Conservation (phyloP, 2,888 invertebrate genomes). For the Dusona sp. region DNA sequence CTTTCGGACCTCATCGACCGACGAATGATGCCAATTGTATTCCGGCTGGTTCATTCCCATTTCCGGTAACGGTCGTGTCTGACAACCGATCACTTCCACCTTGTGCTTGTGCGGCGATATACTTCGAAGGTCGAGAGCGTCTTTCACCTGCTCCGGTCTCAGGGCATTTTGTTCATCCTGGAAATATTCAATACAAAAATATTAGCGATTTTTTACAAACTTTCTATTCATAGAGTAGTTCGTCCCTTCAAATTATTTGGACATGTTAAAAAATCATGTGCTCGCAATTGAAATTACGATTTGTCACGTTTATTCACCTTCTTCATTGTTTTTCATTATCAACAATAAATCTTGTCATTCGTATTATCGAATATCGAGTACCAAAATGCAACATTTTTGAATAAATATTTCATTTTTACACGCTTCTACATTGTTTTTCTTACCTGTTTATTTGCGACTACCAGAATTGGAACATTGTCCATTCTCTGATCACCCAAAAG, state of each 20-base stretch:
- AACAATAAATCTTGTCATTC: not conserved
- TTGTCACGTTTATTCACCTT: not conserved
- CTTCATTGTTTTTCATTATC: not conserved
- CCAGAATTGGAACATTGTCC: slow-evolving; percentile 82
- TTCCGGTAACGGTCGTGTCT: slow-evolving; percentile 77
- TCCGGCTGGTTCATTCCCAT: slow-evolving; percentile 64
- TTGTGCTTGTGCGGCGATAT: slow-evolving; percentile 82
- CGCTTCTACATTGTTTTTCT: slow-evolving; percentile 6
- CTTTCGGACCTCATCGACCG: slow-evolving; percentile 77
- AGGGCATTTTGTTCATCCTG: slow-evolving; percentile 81
- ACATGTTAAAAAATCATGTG: too few relatives aligned
- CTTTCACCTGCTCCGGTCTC: slow-evolving; percentile 80
- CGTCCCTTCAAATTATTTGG: too few relatives aligned
- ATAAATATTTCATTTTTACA: not conserved
- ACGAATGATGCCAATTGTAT: slow-evolving; percentile 76
- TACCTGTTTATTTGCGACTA: slow-evolving; percentile 84
- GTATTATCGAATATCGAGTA: not conserved
- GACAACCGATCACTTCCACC: slow-evolving; percentile 82
- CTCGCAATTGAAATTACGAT: not conserved
- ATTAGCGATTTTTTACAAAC: not conserved
- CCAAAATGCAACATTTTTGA: not conserved
- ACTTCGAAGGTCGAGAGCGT: slow-evolving; percentile 82
- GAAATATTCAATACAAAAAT: slow-evolving; percentile 29
- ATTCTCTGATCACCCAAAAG: slow-evolving; percentile 83
- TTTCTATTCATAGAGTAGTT: not conserved